Base-by-base conservation (phyloP, 2,113 vertebrate species). In the Stigmatopora argus region DNA sequence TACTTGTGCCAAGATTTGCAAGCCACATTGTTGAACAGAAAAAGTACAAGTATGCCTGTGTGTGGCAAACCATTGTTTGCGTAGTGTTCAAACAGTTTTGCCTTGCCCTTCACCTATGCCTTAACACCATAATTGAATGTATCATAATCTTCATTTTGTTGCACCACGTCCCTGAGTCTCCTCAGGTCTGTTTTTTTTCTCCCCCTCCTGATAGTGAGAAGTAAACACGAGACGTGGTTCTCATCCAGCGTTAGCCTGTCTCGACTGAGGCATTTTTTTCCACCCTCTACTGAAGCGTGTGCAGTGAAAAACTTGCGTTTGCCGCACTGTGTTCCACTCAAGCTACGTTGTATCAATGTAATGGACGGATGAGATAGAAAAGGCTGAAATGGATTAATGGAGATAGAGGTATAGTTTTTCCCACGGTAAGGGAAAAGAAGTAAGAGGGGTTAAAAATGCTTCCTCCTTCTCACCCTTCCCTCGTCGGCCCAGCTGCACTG, bases 401-500 rank as follows among this genome's bases (percentile, higher is more conserved):
- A 70, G 83, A 77, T 75, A 73, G 69, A 76, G 71, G 73, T 72
- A 26, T 52, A 46, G 66, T 49, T 69, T 86, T 75, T 74, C 70
- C 76, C 81, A 81, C 71, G 69, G 74, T 74, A 49, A 81, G 79
- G 74, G 72, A 74, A 49, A 80, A 79, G 75, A 85, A 85, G 84
- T 83, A 66, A 82, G 78, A 64, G 68, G 72, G 78, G 83, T 82
- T 88, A 83, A 83, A 89, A 79, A 80, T 59, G 69, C 78, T 18
- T 66, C 72, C 21, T n/a, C 44, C 21, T 53, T 12, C 53, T 8
- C 62, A 51, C 38, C 53, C 14, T 61, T 12, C 74, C 26, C 62
- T 13, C 62, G 62, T 49, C 60, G 75, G 66, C 76, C 78, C 87
- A 89, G 89, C 86, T 90, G 88, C 89, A 87, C 82, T 89, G 87